Conservation (phyloP, 2,888 invertebrate genomes). For the Cephus pygmeus region DNA sequence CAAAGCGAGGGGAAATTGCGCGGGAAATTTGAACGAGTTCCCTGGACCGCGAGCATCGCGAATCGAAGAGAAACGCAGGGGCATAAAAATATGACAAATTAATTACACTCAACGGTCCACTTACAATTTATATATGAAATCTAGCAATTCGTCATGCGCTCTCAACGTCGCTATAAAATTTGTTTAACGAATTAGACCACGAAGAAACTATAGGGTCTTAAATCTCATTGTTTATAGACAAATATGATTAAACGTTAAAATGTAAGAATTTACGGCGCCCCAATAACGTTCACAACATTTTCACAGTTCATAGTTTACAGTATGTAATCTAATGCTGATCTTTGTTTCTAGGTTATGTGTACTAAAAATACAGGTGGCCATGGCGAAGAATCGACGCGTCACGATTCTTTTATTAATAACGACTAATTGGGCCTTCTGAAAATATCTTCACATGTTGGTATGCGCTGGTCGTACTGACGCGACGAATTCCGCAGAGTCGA, state of each 20-base stretch:
- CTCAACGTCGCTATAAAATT: background rate
- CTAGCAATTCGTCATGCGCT: background rate
- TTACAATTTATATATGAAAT: no score
- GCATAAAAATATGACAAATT: no score
- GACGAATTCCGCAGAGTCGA: conserved; percentile 34
- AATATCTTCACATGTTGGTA: conserved; percentile 4
- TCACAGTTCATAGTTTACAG: no score
- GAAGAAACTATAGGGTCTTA: background rate
- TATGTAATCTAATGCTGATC: background rate
- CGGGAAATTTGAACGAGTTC: background rate
- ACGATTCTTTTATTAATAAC: conserved; percentile 44
- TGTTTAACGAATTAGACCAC: background rate
- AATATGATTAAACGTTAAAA: background rate
- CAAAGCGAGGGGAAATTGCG: background rate
- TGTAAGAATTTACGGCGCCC: background rate
- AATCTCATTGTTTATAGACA: background rate
- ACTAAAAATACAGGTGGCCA: background rate
- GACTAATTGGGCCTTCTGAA: conserved; percentile 19
- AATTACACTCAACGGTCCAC: no score
- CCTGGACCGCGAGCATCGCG: background rate
- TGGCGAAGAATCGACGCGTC: conserved; percentile 24
- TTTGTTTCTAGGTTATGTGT: background rate
- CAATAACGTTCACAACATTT: background rate
- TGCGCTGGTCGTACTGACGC: conserved; percentile 30
- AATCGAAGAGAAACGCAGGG: background rate